phyloP scores from a whole-genome alignment of 2,888 invertebrate genomes.

The Oligia strigilis region DNA sequence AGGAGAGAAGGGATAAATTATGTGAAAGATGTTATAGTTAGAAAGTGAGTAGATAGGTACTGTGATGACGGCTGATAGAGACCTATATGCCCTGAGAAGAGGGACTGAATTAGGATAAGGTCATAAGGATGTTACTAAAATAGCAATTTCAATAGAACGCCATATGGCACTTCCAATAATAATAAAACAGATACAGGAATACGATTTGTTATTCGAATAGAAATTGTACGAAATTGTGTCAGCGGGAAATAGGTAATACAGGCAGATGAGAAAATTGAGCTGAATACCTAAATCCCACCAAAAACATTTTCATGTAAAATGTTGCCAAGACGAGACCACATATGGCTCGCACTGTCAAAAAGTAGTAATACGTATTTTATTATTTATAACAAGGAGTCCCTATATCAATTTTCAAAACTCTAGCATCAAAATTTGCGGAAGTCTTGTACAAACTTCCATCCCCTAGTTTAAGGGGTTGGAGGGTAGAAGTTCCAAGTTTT shows the following conservation, averaged over 20 bases:
- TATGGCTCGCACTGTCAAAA: too few species aligned
- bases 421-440: too few species aligned
- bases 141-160: not conserved
- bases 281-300: constrained; percentile 5
- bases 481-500: too few species aligned
- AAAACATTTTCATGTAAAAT: too few species aligned
- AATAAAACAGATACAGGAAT: not conserved
- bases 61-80: too few species aligned
- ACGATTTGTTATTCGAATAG: not conserved
- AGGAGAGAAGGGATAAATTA: too few species aligned
- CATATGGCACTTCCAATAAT: not conserved
- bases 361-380: too few species aligned
- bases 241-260: not conserved
- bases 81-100: not conserved
- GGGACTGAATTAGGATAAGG: not conserved
- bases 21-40: not conserved
- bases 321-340: too few species aligned
- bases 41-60: not conserved
- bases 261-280: not conserved
- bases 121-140: not conserved
- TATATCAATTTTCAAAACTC: too few species aligned
- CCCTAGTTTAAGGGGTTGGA: too few species aligned
- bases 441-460: too few species aligned
- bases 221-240: not conserved
- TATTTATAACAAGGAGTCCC: too few species aligned